Conservation (phyloP, 2,113 vertebrate species). For the Psittacus erithacus region DNA sequence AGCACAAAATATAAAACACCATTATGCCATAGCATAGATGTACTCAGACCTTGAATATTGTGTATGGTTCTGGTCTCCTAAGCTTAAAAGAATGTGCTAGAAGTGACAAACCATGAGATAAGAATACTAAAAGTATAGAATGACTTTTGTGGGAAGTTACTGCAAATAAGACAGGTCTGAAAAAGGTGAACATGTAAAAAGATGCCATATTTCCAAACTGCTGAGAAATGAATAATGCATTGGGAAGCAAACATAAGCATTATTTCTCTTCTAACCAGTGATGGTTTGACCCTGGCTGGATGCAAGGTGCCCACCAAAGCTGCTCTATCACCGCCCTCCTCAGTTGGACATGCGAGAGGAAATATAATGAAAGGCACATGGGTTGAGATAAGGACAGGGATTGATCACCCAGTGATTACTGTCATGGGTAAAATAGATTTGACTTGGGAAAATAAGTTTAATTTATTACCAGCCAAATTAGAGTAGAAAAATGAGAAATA, state of each 20-base stretch:
- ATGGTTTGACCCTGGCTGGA: not conserved
- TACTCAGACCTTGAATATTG: not conserved
- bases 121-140: not conserved
- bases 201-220: not conserved
- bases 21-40: not conserved
- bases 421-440: not conserved
- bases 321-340: not conserved
- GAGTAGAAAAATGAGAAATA: not conserved
- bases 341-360: not conserved
- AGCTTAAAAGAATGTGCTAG: not conserved
- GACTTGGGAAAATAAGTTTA: not conserved
- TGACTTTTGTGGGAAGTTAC: not conserved
- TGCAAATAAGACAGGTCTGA: not conserved
- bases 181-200: not conserved
- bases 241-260: constrained; percentile 60
- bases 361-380: not conserved
- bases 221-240: constrained; percentile 63
- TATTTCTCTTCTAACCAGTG: constrained; percentile 72
- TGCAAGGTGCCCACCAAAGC: not conserved
- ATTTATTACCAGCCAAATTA: not conserved
- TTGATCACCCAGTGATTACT: not conserved
- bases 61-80: not conserved
- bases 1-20: not conserved
- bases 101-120: not conserved
- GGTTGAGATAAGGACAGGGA: not conserved